Base-by-base conservation (phyloP, 2,888 invertebrate species). In the Dryadula phaetusa region DNA sequence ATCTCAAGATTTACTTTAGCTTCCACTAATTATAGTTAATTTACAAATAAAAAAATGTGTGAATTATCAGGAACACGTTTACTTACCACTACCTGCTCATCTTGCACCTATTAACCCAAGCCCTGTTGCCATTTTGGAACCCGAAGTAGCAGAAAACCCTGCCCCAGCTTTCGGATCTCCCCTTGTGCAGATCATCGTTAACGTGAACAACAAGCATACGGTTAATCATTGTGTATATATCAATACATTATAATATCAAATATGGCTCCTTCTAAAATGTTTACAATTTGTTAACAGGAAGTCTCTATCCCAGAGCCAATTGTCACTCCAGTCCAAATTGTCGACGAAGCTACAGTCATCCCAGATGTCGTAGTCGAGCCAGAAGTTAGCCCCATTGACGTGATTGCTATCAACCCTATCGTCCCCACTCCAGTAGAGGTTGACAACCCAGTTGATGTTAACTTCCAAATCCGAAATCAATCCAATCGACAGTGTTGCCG, bases 121-220 rank as follows among this genome's bases (percentile, higher is more conserved):
- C 62, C 74, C 79, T 61, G 67, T 64, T 0, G 72, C 76, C 7
- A 67, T 70, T 25, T 53, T 72, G 22, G 69, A 72, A 49, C 71
- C 71, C 54, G 73, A 74, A 52, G 83, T 20, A 0, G 28, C 22
- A 42, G 66, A 69, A 22, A 20, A 44, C 47, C 68, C 72, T 14
- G 54, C 61, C 5, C 70, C 72, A n/a, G 67, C 61, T n/a, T 52
- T 70, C 28, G 34, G 70, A 69, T 58, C 74, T 74, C 85, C 87
- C 67, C 82, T 84, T 37, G 83, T 86, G n/a, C 79, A 85, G 74
- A 80, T 83, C 76, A 79, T 83, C 76, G 66, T 82, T 67, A 83
- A 85, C 73, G 77, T 83, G 22, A 76, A 81, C 66, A 67, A 71
- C 49, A 64, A 77, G 42, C 68, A 76, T 64, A 66, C 77, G 71